These are phyloP conservation scores for Copidosoma aretas DNA, from an alignment of 2,888 invertebrate genomes.

Conservation along the genomic window DNA sequence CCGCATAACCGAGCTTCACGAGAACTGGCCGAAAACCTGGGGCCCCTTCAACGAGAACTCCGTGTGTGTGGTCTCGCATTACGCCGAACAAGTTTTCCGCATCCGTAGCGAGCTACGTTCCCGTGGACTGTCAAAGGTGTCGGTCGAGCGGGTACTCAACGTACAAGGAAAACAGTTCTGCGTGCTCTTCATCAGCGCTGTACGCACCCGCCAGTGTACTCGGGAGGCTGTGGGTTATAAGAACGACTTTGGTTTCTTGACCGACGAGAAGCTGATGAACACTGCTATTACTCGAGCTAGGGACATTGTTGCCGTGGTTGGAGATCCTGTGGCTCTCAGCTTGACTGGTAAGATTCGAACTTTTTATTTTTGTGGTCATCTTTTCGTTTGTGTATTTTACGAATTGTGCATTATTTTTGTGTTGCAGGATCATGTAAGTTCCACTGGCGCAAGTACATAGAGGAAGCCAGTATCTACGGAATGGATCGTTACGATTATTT, in stretches of 20 bases:
- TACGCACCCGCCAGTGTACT: conserved; percentile 76
- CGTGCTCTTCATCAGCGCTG: conserved; percentile 81
- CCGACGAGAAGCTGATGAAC: conserved; percentile 81
- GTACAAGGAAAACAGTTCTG: conserved; percentile 89
- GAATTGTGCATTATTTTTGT: not conserved
- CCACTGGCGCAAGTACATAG: conserved; percentile 81
- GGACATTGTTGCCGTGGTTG: conserved; percentile 82
- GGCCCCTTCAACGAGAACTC: conserved; percentile 78
- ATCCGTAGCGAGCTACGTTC: conserved; percentile 80
- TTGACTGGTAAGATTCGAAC: conserved; percentile 68
- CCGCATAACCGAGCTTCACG: conserved; percentile 74
- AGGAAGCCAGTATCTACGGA: conserved; percentile 55
- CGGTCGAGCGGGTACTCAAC: conserved; percentile 82
- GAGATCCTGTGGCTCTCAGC: conserved; percentile 83
- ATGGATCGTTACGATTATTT: conserved; percentile 43
- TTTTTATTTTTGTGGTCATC: not conserved
- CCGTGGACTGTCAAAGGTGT: conserved; percentile 75
- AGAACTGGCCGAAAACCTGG: conserved; percentile 76
- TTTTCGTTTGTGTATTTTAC: not conserved
- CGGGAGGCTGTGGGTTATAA: conserved; percentile 64
- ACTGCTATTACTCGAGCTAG: conserved; percentile 85
- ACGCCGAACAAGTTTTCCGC: conserved; percentile 78
- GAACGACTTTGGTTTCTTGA: conserved; percentile 81
- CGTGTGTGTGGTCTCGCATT: conserved; percentile 85
- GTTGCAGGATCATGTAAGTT: conserved; percentile 70